Evolutionary conservation across 2,888 invertebrate genomes (phyloP).

Genomic region (Brenthis hecate): DNA sequence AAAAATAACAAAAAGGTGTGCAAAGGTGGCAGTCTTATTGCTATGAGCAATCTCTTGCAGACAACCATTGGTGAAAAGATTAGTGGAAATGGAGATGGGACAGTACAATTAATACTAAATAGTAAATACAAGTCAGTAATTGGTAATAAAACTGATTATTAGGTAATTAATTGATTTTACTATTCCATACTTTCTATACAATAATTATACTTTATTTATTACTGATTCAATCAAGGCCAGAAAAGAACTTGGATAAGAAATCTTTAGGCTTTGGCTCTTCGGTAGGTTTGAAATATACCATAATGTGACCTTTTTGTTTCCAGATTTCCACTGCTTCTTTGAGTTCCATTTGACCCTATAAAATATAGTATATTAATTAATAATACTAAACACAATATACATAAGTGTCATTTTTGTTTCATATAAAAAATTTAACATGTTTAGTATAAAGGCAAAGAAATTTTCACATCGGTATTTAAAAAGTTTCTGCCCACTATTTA

Average conservation of each 20-base stretch:
- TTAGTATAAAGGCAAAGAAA: not conserved
- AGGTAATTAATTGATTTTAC: constrained; percentile 38
- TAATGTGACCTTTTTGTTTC: constrained; percentile 94
- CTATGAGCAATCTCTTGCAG: too few relatives aligned
- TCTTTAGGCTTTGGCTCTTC: constrained; percentile 92
- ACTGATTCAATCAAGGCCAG: constrained; percentile 81
- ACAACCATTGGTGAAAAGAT: too few relatives aligned
- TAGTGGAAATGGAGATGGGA: too few relatives aligned
- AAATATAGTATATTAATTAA: not conserved
- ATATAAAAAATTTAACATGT: not conserved
- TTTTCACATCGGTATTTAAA: not conserved
- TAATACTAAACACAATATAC: not conserved
- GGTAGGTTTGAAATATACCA: constrained; percentile 93
- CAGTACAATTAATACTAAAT: too few relatives aligned
- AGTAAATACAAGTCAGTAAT: too few relatives aligned
- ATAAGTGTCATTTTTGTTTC: not conserved
- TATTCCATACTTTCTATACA: constrained; percentile 48
- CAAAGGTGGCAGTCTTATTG: too few relatives aligned
- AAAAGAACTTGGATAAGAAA: constrained; percentile 95
- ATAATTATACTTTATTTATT: constrained; percentile 10
- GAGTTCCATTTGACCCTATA: constrained; percentile 97
- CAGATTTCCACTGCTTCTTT: constrained; percentile 92
- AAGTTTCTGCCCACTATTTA: too few relatives aligned
- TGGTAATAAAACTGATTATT: constrained; percentile 12
- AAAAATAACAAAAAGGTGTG: too few relatives aligned